These are phyloP conservation scores for Mugil cephalus DNA, from an alignment of 2,113 vertebrate species.

Conservation along the genomic window DNA sequence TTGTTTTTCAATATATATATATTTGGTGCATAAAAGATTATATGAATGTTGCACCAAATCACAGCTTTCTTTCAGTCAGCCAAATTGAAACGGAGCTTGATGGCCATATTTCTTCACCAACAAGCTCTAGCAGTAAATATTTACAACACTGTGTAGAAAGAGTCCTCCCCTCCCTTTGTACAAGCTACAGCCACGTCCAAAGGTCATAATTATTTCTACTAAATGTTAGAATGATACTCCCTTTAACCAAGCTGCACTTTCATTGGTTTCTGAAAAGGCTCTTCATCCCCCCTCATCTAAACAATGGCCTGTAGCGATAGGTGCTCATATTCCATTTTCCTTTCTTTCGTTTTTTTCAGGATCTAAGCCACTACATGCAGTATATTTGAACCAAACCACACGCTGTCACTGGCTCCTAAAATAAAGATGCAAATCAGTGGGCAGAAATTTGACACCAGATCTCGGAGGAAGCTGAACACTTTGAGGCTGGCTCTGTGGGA, in stretches of 20 bases:
- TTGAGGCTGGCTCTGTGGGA: slow-evolving; percentile 62
- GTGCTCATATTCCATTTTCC: slow-evolving; percentile 16
- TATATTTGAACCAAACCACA: slow-evolving; percentile 22
- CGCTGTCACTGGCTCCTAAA: slow-evolving; percentile 27
- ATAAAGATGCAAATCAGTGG: slow-evolving; percentile 61
- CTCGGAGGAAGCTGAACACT: slow-evolving; percentile 40
- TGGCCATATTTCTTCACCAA: slow-evolving; percentile 14
- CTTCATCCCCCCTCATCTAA: not conserved
- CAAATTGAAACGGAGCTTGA: not conserved
- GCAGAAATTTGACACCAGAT: slow-evolving; percentile 46
- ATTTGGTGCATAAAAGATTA: slow-evolving; percentile 9
- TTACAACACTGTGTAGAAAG: slow-evolving; percentile 7
- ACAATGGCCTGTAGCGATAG: not conserved
- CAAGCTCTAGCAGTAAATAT: slow-evolving; percentile 6
- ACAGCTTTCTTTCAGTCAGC: slow-evolving; percentile 1
- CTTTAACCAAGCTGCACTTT: not conserved
- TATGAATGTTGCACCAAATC: not conserved
- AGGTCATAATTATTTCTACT: not conserved
- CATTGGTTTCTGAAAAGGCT: slow-evolving; percentile 11
- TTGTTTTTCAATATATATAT: slow-evolving; percentile 8
- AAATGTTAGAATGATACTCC: not conserved
- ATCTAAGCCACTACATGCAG: not conserved
- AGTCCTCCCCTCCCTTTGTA: slow-evolving; percentile 5
- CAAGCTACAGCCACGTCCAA: not conserved
- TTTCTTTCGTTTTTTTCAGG: too few relatives aligned